Base-by-base conservation (phyloP, 1,140 invertebrate genomes). In the Heliconius hewitsoni region DNA sequence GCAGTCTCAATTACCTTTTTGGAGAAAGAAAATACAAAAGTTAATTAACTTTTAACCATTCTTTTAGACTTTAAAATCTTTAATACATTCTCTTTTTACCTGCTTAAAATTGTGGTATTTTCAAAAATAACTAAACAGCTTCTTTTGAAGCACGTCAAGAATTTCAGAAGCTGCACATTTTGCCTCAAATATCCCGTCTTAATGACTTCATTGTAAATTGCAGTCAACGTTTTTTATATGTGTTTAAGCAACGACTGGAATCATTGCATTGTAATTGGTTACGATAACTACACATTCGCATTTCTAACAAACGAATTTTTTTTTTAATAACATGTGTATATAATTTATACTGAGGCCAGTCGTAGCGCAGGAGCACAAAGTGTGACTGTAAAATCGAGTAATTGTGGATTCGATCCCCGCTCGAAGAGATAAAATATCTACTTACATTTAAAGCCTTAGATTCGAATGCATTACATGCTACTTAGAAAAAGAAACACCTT, bases 191-290 rank as follows among this genome's bases (percentile, higher is more conserved):
- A 16, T 16, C 13, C 81, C 42, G 30, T 42, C 11, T 30, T 83
- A 83, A 83, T 83, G 76, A 73, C 82, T 83, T 81, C 80, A 83
- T 83, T 83, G 80, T 83, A 80, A 80, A 75, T 70, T 72, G 75
- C 76, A 42, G 70, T 76, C 72, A 23, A 72, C 60, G n/a, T 81
- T 83, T 83, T 66, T 81, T 81, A 57, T 30, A 74, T 52, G 37
- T 30, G 66, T 46, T 72, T 46, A 23, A 77, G 78, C 74, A 81
- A 83, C 79, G 74, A 76, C 50, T 57, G 78, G 80, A 81, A 81
- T 79, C 73, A 66, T 77, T 60, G 27, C 55, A 18, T 19, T 37
- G 23, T 78, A 80, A 70, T 76, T 74, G 39, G 50, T 74, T 55
- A 13, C 16, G 6, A 72, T 76, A 46, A 55, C 75, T 79, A 73